These are phyloP conservation scores for Lepidurus couesii DNA, from an alignment of 1,140 invertebrate genomes.

Conservation along the genomic window DNA sequence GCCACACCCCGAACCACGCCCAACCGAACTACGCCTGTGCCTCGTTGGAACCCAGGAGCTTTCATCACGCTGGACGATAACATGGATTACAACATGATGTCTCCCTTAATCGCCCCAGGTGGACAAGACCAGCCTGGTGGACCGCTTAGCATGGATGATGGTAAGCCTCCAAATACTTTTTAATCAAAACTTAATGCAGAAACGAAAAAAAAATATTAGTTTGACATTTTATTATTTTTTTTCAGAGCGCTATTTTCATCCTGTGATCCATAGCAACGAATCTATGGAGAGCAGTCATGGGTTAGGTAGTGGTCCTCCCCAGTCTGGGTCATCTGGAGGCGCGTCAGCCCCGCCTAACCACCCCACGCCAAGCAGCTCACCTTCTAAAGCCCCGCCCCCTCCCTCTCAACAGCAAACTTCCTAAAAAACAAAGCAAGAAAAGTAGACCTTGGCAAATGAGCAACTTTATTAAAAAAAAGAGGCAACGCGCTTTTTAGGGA, in stretches of 20 bases:
- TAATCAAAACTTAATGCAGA: neutral
- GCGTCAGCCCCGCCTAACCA: neutral
- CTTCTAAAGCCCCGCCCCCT: neutral
- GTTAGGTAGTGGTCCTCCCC: neutral
- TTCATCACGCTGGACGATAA: conserved; percentile 81
- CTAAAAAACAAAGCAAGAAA: neutral
- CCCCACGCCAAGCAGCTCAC: conserved; percentile 16
- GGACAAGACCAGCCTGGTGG: conserved; percentile 54
- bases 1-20: conserved; percentile 61
- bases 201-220: neutral
- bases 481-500: neutral
- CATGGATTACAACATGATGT: conserved; percentile 79
- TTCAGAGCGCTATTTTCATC: conserved; percentile 27
- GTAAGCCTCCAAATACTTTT: conserved; percentile 42
- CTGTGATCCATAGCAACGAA: conserved; percentile 34
- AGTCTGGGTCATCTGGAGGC: neutral
- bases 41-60: conserved; percentile 76
- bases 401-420: neutral
- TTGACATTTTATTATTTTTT: neutral
- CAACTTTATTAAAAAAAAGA: neutral
- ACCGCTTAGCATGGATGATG: conserved; percentile 66
- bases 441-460: neutral
- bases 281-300: conserved; percentile 36
- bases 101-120: conserved; percentile 63
- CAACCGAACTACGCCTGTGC: conserved; percentile 46